Conservation (phyloP, 2,888 invertebrate genomes). For the Conistra vaccinii region DNA sequence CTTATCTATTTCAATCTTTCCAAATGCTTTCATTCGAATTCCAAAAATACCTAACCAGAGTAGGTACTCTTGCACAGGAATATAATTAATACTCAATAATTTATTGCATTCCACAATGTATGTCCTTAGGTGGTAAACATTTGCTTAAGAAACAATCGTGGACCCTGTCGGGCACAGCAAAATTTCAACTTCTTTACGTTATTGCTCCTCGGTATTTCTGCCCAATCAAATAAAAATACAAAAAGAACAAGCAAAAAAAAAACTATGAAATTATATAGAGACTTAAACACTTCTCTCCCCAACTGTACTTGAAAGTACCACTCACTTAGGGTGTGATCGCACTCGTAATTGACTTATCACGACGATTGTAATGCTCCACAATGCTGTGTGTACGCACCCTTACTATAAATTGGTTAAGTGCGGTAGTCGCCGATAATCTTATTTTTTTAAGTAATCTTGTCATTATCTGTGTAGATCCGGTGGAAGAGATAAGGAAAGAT, state of each 20-base stretch:
- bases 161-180: no score
- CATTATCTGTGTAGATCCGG: slow-evolving; percentile 19
- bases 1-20: no score
- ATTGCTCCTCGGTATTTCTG: no score
- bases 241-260: background rate
- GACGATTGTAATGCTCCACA: slow-evolving; percentile 77
- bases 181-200: no score
- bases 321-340: slow-evolving; percentile 82
- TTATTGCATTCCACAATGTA: no score
- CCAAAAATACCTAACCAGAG: no score
- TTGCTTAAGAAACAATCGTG: no score
- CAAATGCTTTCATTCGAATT: no score
- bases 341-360: slow-evolving; percentile 89
- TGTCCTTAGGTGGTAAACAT: no score
- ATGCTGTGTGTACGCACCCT: slow-evolving; percentile 73
- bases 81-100: no score
- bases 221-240: no score
- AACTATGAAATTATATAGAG: background rate
- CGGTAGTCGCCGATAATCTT: slow-evolving; percentile 75
- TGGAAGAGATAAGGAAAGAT: background rate
- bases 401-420: slow-evolving; percentile 81
- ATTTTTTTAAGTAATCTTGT: slow-evolving; percentile 67
- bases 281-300: slow-evolving; percentile 60
- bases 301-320: slow-evolving; percentile 70
- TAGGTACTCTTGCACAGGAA: no score